These are phyloP conservation scores for Lymantria dispar DNA, from an alignment of 2,888 invertebrate species.

Conservation along the genomic window DNA sequence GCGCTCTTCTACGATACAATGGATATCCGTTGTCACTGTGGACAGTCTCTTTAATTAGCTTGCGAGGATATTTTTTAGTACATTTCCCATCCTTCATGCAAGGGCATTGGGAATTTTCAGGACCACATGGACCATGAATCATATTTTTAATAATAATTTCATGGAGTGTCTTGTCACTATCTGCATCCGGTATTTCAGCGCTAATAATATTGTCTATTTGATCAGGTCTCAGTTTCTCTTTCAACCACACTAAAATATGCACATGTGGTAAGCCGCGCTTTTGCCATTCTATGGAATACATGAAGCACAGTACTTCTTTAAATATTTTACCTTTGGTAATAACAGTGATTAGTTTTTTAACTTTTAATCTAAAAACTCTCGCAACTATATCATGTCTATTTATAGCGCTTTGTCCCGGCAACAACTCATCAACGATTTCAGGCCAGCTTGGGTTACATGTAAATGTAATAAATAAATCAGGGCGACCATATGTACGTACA, in stretches of 20 bases:
- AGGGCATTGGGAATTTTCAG: constrained; percentile 17
- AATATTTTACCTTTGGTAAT: constrained; percentile 28
- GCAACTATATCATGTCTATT: constrained; percentile 40
- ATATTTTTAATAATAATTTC: too few species aligned
- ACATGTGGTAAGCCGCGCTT: constrained; percentile 19
- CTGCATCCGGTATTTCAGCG: constrained; percentile 30
- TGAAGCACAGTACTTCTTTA: constrained; percentile 24
- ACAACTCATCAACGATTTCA: constrained; percentile 26
- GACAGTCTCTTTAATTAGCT: constrained; percentile 27
- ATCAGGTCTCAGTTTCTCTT: too few species aligned
- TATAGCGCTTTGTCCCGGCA: constrained; percentile 21
- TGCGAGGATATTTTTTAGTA: constrained; percentile 29
- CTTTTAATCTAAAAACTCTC: constrained; percentile 30
- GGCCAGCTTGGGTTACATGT: constrained; percentile 34
- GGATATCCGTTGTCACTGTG: constrained; percentile 38
- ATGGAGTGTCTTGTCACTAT: constrained; percentile 16
- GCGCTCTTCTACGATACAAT: constrained; percentile 28
- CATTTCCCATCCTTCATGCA: constrained; percentile 31
- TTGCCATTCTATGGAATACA: constrained; percentile 30
- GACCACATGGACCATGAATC: constrained; percentile 32
- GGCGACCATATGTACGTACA: constrained; percentile 34
- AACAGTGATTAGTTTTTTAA: constrained; percentile 25
- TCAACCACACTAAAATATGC: too few species aligned
- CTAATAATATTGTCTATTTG: constrained; percentile 28
- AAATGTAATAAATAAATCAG: constrained; percentile 28